These are phyloP conservation scores for Drosophila aldrichi DNA, from an alignment of 2,888 invertebrate species.

Conservation along the genomic window DNA sequence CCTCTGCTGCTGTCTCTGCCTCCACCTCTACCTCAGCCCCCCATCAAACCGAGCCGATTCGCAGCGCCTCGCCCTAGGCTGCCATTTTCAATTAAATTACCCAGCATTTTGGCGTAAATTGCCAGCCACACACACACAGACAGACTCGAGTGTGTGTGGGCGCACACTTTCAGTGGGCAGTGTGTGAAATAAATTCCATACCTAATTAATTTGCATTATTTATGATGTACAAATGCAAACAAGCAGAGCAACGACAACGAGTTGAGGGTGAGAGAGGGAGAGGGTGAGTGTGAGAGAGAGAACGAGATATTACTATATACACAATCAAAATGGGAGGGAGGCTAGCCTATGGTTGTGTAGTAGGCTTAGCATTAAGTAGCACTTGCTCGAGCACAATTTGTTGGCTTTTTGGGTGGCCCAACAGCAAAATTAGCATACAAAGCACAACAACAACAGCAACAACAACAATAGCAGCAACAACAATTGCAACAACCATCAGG, in stretches of 20 bases:
- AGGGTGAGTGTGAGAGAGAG: neutral
- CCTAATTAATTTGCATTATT: slow-evolving; percentile 79
- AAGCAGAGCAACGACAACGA: slow-evolving; percentile 36
- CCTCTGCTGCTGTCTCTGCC: too few relatives aligned
- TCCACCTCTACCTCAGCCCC: too few relatives aligned
- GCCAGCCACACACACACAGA: slow-evolving; percentile 49
- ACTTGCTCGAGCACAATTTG: slow-evolving; percentile 11
- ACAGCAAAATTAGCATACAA: slow-evolving; percentile 48
- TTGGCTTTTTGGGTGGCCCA: slow-evolving; percentile 34
- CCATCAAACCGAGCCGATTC: too few relatives aligned
- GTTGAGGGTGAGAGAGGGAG: neutral
- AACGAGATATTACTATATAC: neutral
- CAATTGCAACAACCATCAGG: neutral
- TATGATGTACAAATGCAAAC: slow-evolving; percentile 63
- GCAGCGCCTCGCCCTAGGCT: slow-evolving; percentile 53
- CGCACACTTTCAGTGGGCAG: slow-evolving; percentile 52
- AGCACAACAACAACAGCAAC: slow-evolving; percentile 18
- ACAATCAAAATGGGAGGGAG: neutral
- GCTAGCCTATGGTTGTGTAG: slow-evolving; percentile 3
- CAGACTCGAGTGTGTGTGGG: slow-evolving; percentile 26
- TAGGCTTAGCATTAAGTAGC: slow-evolving; percentile 21
- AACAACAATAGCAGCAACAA: too few relatives aligned
- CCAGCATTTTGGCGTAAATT: slow-evolving; percentile 72
- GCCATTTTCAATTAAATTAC: slow-evolving; percentile 81
- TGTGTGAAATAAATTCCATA: slow-evolving; percentile 70